These are phyloP conservation scores for Percopsis omiscomaycus DNA, from an alignment of 2,797 vertebrate species.

Conservation along the genomic window DNA sequence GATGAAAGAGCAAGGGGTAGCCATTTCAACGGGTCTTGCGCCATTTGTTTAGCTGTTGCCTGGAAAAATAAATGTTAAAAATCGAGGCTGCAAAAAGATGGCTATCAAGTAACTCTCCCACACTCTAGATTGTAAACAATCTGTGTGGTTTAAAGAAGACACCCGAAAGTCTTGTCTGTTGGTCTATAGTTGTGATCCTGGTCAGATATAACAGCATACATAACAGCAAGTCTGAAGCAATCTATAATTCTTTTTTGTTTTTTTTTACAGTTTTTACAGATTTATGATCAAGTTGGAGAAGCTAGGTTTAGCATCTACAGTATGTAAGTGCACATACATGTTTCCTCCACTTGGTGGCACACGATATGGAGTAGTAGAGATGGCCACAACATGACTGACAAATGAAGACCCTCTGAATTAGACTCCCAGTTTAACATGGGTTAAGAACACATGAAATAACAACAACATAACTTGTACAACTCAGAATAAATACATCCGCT, in stretches of 20 bases:
- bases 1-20: conserved; percentile 71
- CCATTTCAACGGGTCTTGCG: conserved; percentile 72
- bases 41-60: conserved; percentile 72
- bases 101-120: conserved; percentile 78
- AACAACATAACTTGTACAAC: too few relatives aligned
- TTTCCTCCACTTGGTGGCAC: conserved; percentile 67
- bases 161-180: conserved; percentile 36
- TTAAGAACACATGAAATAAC: too few relatives aligned
- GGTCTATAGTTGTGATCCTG: conserved; percentile 8
- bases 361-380: conserved; percentile 27
- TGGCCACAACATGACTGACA: background rate
- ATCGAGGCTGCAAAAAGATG: conserved; percentile 67
- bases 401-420: background rate
- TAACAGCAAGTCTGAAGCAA: too few relatives aligned
- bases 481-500: too few relatives aligned
- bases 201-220: background rate
- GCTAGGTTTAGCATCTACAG: background rate
- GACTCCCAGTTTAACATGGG: background rate
- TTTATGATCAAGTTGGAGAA: background rate
- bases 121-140: conserved; percentile 53
- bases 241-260: background rate
- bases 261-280: background rate
- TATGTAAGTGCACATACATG: conserved; percentile 15
- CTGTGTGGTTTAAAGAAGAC: conserved; percentile 30
- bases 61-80: conserved; percentile 76